Percentiles rank a stretch among this genome's conserved stretches.
phyloP scores from a whole-genome alignment of 2,888 invertebrate genomes.

The Amphipoea lucens region DNA sequence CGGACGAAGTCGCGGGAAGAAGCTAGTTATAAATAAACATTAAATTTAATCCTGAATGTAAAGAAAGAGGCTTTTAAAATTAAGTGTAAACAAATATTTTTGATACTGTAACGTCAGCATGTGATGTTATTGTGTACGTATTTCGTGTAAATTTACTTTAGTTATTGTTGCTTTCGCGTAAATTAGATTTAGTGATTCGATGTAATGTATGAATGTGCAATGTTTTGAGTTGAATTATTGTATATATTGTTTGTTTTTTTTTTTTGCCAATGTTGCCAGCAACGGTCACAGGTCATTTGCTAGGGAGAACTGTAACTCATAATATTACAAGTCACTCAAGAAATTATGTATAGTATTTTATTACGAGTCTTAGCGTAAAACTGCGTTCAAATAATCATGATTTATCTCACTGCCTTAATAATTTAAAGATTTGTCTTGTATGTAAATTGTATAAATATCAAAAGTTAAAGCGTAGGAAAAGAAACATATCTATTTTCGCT shows the following conservation, averaged over 20 bases:
- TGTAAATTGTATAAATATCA: constrained; percentile 52
- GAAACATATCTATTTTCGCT: constrained; percentile 59
- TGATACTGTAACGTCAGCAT: constrained; percentile 51
- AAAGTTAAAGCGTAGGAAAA: constrained; percentile 37
- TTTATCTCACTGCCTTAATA: constrained; percentile 49
- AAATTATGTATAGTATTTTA: constrained; percentile 34
- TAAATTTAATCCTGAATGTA: constrained; percentile 15
- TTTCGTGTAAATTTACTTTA: constrained; percentile 63
- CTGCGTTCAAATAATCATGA: constrained; percentile 24
- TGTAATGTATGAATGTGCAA: constrained; percentile 59
- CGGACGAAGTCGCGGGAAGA: not conserved
- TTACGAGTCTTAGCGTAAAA: constrained; percentile 10
- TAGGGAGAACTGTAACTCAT: constrained; percentile 42
- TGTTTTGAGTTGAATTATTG: constrained; percentile 55
- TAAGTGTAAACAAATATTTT: constrained; percentile 64
- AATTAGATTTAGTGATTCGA: constrained; percentile 57
- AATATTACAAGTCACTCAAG: constrained; percentile 33
- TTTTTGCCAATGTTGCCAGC: constrained; percentile 64
- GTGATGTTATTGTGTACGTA: constrained; percentile 59
- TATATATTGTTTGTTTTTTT: constrained; percentile 66
- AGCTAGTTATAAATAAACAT: constrained; percentile 4
- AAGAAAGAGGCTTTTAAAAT: constrained; percentile 53
- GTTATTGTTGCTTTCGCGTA: constrained; percentile 62
- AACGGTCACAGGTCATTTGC: constrained; percentile 36
- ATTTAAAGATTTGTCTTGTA: constrained; percentile 37